Evolutionary conservation across 2,888 invertebrate genomes (phyloP).

Genomic region (Tachina fera): DNA sequence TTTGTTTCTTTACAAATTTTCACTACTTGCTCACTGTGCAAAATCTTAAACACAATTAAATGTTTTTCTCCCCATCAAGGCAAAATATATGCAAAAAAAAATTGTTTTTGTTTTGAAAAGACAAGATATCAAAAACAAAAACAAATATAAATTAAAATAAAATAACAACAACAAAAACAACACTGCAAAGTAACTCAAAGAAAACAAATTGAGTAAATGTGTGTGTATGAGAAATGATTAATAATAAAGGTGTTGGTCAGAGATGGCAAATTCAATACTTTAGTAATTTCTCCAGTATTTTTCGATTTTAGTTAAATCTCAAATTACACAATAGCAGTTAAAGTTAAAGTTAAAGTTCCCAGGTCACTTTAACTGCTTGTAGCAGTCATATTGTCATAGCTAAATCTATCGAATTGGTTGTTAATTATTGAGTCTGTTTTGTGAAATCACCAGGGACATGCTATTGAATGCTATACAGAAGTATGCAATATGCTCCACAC

Average conservation of each 20-base stretch:
- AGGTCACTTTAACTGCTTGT: no score
- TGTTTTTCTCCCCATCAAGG: slow-evolving; percentile 78
- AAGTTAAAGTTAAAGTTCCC: no score
- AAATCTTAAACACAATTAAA: slow-evolving; percentile 80
- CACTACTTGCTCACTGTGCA: slow-evolving; percentile 77
- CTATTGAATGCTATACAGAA: no score
- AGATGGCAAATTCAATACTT: not conserved
- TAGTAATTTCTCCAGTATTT: not conserved
- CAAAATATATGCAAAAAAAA: slow-evolving; percentile 81
- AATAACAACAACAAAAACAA: slow-evolving; percentile 20
- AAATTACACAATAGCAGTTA: not conserved
- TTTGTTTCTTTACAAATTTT: slow-evolving; percentile 43
- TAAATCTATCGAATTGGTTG: no score
- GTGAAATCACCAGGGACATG: no score
- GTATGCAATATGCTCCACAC: no score
- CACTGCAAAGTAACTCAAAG: slow-evolving; percentile 7
- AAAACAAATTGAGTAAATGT: slow-evolving; percentile 34
- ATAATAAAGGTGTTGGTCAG: slow-evolving; percentile 41
- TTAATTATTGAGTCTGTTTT: no score
- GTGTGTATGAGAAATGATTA: slow-evolving; percentile 15
- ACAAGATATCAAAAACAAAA: slow-evolving; percentile 31
- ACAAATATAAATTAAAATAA: slow-evolving; percentile 38
- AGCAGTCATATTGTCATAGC: no score
- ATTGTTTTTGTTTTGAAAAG: slow-evolving; percentile 36
- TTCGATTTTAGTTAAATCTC: not conserved